These are phyloP conservation scores for Listrodromus nycthemerus DNA, from an alignment of 2,888 invertebrate species.

Conservation along the genomic window DNA sequence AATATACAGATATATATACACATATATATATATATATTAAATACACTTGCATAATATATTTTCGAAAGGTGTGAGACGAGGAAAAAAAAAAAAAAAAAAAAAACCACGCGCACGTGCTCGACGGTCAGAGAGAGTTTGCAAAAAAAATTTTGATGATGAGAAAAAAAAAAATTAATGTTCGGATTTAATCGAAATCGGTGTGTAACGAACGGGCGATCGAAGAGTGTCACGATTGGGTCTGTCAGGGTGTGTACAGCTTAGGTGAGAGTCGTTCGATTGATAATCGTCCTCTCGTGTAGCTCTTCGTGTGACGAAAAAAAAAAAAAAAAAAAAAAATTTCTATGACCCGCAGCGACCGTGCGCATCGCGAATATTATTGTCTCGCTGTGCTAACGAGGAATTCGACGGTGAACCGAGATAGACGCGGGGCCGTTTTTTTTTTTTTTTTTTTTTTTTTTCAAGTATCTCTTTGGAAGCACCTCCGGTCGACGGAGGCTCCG, in stretches of 20 bases:
- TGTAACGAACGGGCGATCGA: slow-evolving; percentile 8
- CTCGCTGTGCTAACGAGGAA: slow-evolving; percentile 21
- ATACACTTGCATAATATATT: slow-evolving; percentile 69
- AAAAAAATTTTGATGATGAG: slow-evolving; percentile 9
- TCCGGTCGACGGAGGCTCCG: slow-evolving; percentile 57
- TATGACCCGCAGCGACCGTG: slow-evolving; percentile 38
- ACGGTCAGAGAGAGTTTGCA: slow-evolving; percentile 2
- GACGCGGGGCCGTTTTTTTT: slow-evolving; percentile 42
- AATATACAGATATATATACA: slow-evolving; percentile 54
- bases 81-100: too few relatives aligned
- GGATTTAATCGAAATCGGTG: background rate
- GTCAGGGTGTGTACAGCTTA: slow-evolving; percentile 64
- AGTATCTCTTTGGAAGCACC: slow-evolving; percentile 71
- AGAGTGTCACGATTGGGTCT: slow-evolving; percentile 44
- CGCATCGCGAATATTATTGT: slow-evolving; percentile 25
- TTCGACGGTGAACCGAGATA: slow-evolving; percentile 54
- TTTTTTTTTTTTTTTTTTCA: slow-evolving; percentile 51
- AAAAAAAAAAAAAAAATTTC: slow-evolving; percentile 16
- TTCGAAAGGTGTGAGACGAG: slow-evolving; percentile 64
- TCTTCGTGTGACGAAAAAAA: slow-evolving; percentile 18
- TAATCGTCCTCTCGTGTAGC: slow-evolving; percentile 39
- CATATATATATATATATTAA: slow-evolving; percentile 51
- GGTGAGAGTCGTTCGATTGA: slow-evolving; percentile 14
- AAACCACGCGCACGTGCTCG: slow-evolving; percentile 44
- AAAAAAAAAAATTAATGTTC: background rate